Evolutionary conservation across 1,140 invertebrate species (phyloP).

Genomic region (Achroia grisella): DNA sequence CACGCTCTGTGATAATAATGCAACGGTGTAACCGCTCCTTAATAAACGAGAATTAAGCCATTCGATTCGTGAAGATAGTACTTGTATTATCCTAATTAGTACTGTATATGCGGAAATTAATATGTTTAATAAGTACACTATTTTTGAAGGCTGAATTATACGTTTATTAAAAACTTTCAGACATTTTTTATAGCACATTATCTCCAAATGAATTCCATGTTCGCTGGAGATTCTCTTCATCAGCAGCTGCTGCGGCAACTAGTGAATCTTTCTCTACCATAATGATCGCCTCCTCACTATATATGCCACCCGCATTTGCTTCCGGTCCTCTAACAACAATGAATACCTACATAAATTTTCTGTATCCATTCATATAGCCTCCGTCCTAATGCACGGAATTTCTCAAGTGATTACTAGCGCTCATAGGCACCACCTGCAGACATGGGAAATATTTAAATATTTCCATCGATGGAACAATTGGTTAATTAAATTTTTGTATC

Average conservation of each 20-base stretch:
- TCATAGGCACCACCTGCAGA: too few species aligned
- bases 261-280: slow-evolving; percentile 55
- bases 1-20: slow-evolving; percentile 3
- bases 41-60: too few species aligned
- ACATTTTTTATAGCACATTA: too few species aligned
- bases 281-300: slow-evolving; percentile 62
- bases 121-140: too few species aligned
- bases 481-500: too few species aligned
- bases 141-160: too few species aligned
- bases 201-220: slow-evolving; percentile 49
- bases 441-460: too few species aligned
- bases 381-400: slow-evolving; percentile 42
- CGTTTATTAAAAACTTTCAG: too few species aligned
- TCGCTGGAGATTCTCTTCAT: slow-evolving; percentile 50
- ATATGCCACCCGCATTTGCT: slow-evolving; percentile 32
- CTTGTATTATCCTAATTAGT: neutral
- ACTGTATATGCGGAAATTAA: neutral
- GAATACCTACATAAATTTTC: slow-evolving; percentile 63
- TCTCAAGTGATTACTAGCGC: too few species aligned
- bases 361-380: slow-evolving; percentile 55
- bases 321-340: slow-evolving; percentile 57
- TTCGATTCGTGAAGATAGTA: neutral
- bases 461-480: too few species aligned
- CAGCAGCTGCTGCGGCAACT: slow-evolving; percentile 42
- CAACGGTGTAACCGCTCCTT: too few species aligned